Base-by-base conservation (phyloP, 2,797 vertebrate species). In the Varecia variegata region DNA sequence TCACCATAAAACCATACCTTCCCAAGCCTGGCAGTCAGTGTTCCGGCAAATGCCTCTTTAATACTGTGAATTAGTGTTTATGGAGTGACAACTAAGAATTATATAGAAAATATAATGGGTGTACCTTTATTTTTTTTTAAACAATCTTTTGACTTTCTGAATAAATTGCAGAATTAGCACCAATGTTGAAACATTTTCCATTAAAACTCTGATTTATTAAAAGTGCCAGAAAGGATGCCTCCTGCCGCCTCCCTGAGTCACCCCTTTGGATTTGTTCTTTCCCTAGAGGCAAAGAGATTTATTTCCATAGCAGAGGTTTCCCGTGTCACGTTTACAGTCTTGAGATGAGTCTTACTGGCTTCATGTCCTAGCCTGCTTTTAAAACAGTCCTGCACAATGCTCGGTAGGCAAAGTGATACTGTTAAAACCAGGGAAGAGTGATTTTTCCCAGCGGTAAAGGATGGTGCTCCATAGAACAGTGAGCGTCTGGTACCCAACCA, bases 101-200 rank as follows among this genome's bases (percentile, higher is more conserved):
- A 40, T 43, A 38, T 1, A 74, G 54, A 54, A 18, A 27, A 21
- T 58, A 2, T 50, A 11, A 58, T 14, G 6, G 5, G 52, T 3
- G 4, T 4, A 15, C 8, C 25, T 86, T 68, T 54, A 27, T 58
- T 50, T 74, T 50, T 74, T 74, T 54, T 79, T 30, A 35, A 68
- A 32, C 27, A 40, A 13, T 67, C 50, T 88, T 93, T 88, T 70
- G 56, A 83, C 70, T 95, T 95, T 89, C 82, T 38, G 86, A 60
- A 76, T 86, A 65, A 94, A 73, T 54, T n/a, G 65, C 74, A 65
- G 56, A 94, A 76, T 62, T 73, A 27, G 94, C 20, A 82, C 77
- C 50, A 67, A 50, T 47, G 45, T 38, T 2, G 1, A 68, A 65
- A 90, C 52, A 56, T 65, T 85, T 95, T 92, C 81, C 73, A 25